A percentile compares a stretch with the other conserved stretches of the same genome.
Conservation (phyloP, 2,797 vertebrate genomes). For the Merluccius polli region DNA sequence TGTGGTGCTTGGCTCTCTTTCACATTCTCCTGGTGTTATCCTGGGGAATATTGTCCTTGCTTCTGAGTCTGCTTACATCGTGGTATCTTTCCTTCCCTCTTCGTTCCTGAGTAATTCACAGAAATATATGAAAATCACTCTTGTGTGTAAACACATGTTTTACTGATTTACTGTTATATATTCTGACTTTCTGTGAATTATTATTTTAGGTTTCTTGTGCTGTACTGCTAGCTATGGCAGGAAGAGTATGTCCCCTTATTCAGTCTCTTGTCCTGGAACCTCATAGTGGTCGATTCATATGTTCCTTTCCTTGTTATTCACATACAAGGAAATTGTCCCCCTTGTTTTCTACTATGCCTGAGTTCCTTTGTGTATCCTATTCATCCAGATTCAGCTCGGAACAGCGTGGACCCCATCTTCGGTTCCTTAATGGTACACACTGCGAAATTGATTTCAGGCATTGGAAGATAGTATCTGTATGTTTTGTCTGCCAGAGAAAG, state of each 20-base stretch:
- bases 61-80: slow-evolving; percentile 45
- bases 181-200: background rate
- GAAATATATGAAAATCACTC: slow-evolving; percentile 17
- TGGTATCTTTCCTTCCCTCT: slow-evolving; percentile 37
- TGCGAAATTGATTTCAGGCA: slow-evolving; percentile 65
- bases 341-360: background rate
- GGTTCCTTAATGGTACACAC: slow-evolving; percentile 59
- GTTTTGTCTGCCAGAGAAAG: slow-evolving; percentile 47
- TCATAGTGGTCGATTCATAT: background rate
- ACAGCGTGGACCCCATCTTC: slow-evolving; percentile 40
- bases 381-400: background rate
- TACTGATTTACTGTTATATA: background rate
- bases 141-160: background rate
- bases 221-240: background rate
- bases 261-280: background rate
- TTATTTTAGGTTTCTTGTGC: background rate
- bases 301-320: slow-evolving; percentile 15
- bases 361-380: background rate
- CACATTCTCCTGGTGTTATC: slow-evolving; percentile 13
- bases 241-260: background rate
- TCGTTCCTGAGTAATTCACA: slow-evolving; percentile 23
- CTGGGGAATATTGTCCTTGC: slow-evolving; percentile 45
- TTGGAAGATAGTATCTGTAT: slow-evolving; percentile 62
- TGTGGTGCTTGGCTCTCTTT: slow-evolving; percentile 13
- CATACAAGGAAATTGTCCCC: slow-evolving; percentile 16